Conservation (phyloP, 2,113 vertebrate species). For the Perccottus glenii region DNA sequence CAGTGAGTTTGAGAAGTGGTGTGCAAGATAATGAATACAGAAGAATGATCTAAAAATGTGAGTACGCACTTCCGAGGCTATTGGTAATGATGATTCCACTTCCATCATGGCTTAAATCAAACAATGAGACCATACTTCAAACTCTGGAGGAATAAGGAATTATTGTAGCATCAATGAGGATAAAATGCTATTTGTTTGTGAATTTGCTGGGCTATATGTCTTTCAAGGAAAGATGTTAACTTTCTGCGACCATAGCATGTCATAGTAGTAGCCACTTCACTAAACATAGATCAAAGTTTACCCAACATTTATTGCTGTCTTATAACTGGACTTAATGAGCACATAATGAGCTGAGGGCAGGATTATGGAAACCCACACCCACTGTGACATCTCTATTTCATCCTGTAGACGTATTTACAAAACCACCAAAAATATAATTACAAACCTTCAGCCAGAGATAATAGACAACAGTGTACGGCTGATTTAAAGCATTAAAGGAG, state of each 20-base stretch:
- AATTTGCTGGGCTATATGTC: neutral
- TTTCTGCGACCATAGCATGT: neutral
- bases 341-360: conserved; percentile 34
- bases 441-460: conserved; percentile 50
- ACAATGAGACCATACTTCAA: too few species aligned
- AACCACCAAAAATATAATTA: conserved; percentile 58
- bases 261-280: neutral
- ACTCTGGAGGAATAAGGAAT: too few species aligned
- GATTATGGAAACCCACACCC: conserved; percentile 35
- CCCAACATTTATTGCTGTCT: neutral
- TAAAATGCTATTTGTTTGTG: neutral
- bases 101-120: too few species aligned
- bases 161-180: too few species aligned
- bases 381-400: conserved; percentile 50
- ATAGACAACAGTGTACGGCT: conserved; percentile 47
- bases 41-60: too few species aligned
- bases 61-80: too few species aligned
- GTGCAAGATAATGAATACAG: too few species aligned
- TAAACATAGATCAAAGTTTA: conserved; percentile 7
- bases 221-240: neutral
- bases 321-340: conserved; percentile 31
- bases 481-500: conserved; percentile 58
- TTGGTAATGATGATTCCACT: too few species aligned
- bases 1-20: too few species aligned
- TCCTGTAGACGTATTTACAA: conserved; percentile 39